Conservation (phyloP, 2,888 invertebrate genomes). For the Xiphydria camelus region DNA sequence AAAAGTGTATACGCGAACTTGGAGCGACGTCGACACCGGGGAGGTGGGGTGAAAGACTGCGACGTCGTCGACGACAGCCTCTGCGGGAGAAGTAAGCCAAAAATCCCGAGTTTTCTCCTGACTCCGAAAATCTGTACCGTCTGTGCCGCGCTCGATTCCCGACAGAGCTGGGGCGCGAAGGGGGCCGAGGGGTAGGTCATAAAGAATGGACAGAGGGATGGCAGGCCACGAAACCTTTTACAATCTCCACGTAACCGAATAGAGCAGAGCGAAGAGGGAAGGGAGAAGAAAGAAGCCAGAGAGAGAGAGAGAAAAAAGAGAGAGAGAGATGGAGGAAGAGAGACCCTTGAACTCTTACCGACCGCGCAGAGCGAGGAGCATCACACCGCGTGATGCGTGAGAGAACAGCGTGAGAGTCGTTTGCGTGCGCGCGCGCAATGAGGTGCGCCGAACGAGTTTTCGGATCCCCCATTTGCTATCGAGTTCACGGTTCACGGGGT, state of each 20-base stretch:
- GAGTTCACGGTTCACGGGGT: no score
- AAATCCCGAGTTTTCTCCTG: slow-evolving; percentile 2
- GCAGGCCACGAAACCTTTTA: slow-evolving; percentile 17
- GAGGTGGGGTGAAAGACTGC: background rate
- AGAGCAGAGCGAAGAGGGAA: slow-evolving; percentile 1
- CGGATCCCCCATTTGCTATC: slow-evolving; percentile 1
- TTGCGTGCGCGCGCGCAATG: background rate
- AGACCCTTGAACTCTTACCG: slow-evolving; percentile 3
- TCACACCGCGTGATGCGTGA: slow-evolving; percentile 3
- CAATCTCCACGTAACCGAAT: slow-evolving; percentile 2
- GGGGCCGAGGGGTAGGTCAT: slow-evolving; percentile 9
- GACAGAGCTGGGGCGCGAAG: slow-evolving; percentile 22
- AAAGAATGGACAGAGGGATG: slow-evolving; percentile 1
- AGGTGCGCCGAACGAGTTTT: slow-evolving; percentile 2
- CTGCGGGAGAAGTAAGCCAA: slow-evolving; percentile 1
- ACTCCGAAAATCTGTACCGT: background rate
- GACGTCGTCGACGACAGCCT: background rate
- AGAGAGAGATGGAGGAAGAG: slow-evolving; percentile 1
- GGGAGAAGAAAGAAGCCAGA: background rate
- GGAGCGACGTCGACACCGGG: background rate
- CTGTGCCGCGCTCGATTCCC: background rate
- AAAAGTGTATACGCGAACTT: background rate
- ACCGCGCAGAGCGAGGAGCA: no score
- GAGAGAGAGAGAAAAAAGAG: background rate
- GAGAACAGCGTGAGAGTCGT: background rate